Base-by-base conservation (phyloP, 2,888 invertebrate species). In the Eudemis profundana region DNA sequence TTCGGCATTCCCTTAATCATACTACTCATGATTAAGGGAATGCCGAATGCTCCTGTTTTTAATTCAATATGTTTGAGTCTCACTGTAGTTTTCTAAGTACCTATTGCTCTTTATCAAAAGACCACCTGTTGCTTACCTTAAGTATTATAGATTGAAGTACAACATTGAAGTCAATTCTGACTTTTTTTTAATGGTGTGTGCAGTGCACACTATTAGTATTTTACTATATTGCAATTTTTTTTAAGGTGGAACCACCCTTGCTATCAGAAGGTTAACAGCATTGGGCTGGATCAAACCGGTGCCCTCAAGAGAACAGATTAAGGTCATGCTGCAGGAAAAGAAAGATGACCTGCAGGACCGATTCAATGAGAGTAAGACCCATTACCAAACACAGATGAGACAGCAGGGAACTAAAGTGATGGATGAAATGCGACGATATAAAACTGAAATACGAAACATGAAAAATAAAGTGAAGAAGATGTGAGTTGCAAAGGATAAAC, bases 211-310 rank as follows among this genome's bases (percentile, higher is more conserved):
- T n/a, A n/a, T n/a, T n/a, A n/a, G n/a, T n/a, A n/a, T n/a, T n/a
- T n/a, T n/a, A n/a, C n/a, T n/a, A n/a, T n/a, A n/a, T n/a, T n/a
- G n/a, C n/a, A n/a, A 49, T 69, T 68, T 69, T 66, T 54, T 84
- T 86, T 21, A 73, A 96, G 97, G 96, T 73, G 97, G 97, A 49
- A 98, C 98, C 17, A 98, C 98, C 15, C 85, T 96, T 79, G 95
- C 96, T 5, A 98, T 98, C 65, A 97, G 94, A 76, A 96, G 95
- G 78, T 91, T 98, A 71, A 95, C 95, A 73, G 93, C 94, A 74
- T 93, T 95, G 82, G 98, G 98, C 54, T 95, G 95, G 83, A 96
- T 98, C 67, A 96, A 95, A 81, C 96, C 97, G n/a, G 95, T 96
- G 33, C 96, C 96, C 15, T 94, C 94, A 19, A 90, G 90, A 61